Conservation (phyloP, 2,888 invertebrate species). For the Cremastobaeus sp. region DNA sequence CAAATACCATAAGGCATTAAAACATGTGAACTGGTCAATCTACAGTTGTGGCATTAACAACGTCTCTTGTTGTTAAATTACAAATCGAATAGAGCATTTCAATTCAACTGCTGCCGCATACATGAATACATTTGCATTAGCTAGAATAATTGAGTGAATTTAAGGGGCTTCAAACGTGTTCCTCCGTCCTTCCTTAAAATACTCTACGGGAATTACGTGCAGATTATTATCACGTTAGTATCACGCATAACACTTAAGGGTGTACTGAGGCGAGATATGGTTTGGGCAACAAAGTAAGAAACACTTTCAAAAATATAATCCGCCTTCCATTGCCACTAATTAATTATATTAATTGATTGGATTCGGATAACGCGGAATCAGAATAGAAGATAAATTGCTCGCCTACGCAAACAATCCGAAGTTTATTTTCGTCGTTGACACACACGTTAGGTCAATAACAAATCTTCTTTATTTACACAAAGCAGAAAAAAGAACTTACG, state of each 20-base stretch:
- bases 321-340: too few relatives aligned
- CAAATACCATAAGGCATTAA: too few relatives aligned
- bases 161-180: slow-evolving; percentile 49
- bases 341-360: too few relatives aligned
- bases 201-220: slow-evolving; percentile 37
- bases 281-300: too few relatives aligned
- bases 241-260: slow-evolving; percentile 47
- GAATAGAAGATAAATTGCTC: too few relatives aligned
- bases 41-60: not conserved
- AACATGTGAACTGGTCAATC: too few relatives aligned
- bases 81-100: slow-evolving; percentile 43
- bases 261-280: slow-evolving; percentile 20
- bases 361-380: too few relatives aligned
- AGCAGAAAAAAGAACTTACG: slow-evolving; percentile 65
- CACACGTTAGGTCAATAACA: too few relatives aligned
- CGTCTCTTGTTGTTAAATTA: slow-evolving; percentile 3
- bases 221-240: slow-evolving; percentile 52
- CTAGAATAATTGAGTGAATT: slow-evolving; percentile 55
- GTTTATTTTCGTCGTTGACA: too few relatives aligned
- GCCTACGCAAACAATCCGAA: too few relatives aligned
- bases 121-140: slow-evolving; percentile 56
- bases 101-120: slow-evolving; percentile 42
- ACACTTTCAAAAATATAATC: too few relatives aligned
- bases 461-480: not conserved
- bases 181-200: slow-evolving; percentile 22